Percentiles rank a stretch among this genome's conserved stretches.
phyloP scores from a whole-genome alignment of 2,888 invertebrate species.

The Apodemia mormo region DNA sequence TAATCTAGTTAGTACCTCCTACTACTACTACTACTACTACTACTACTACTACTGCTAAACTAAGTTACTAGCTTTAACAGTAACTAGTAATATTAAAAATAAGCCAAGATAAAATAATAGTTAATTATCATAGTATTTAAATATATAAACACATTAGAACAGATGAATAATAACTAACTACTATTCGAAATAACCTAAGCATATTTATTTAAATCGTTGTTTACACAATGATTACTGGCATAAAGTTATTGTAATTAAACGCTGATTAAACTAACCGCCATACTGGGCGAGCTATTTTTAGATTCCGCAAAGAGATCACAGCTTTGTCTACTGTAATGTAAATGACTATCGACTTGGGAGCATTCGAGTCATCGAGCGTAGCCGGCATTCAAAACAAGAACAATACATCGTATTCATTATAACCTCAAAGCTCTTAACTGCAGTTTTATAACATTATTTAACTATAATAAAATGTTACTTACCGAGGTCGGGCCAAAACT shows the following conservation, averaged over 20 bases:
- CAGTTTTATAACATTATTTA: constrained; percentile 27
- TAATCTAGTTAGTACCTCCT: too few relatives aligned
- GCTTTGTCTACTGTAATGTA: constrained; percentile 76
- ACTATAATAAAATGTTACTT: constrained; percentile 49
- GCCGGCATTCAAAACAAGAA: constrained; percentile 55
- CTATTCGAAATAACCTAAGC: neutral
- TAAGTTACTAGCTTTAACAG: too few relatives aligned
- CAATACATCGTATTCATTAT: constrained; percentile 47
- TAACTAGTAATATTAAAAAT: too few relatives aligned
- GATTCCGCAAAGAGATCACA: constrained; percentile 73
- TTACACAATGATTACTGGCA: neutral
- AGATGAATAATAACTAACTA: too few relatives aligned
- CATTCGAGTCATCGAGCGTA: constrained; percentile 41
- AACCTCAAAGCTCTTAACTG: constrained; percentile 53
- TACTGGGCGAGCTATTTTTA: constrained; percentile 73
- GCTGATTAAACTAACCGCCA: constrained; percentile 68
- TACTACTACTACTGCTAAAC: too few relatives aligned
- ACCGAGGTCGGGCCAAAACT: constrained; percentile 58
- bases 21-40: too few relatives aligned
- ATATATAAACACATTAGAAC: too few relatives aligned
- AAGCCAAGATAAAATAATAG: too few relatives aligned
- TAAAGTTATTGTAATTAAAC: constrained; percentile 52
- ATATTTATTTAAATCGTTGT: constrained; percentile 3
- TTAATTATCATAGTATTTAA: too few relatives aligned
- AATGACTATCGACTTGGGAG: constrained; percentile 61